Conservation (phyloP, 2,113 vertebrate genomes). For the Bostrychus sinensis region DNA sequence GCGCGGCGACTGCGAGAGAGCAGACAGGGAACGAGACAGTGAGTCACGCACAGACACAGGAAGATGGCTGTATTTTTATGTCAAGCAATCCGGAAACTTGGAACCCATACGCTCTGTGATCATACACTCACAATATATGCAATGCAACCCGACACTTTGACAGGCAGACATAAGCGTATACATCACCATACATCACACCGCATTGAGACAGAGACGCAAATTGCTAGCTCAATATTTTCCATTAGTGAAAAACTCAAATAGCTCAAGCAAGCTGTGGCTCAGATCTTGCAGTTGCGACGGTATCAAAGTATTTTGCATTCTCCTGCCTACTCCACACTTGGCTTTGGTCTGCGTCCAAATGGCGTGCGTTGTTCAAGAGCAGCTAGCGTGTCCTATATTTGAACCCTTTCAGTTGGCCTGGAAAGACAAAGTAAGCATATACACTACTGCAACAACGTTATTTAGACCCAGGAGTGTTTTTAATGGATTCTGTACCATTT, state of each 20-base stretch:
- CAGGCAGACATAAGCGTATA: slow-evolving; percentile 15
- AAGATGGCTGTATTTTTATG: slow-evolving; percentile 15
- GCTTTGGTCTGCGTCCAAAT: slow-evolving; percentile 34
- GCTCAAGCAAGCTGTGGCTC: slow-evolving; percentile 5
- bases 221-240: slow-evolving; percentile 51
- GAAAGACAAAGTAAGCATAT: background rate
- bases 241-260: slow-evolving; percentile 32
- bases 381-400: slow-evolving; percentile 11
- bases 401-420: slow-evolving; percentile 1
- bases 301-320: slow-evolving; percentile 23
- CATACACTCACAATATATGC: slow-evolving; percentile 22
- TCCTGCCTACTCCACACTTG: slow-evolving; percentile 14
- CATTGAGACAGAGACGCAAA: slow-evolving; percentile 48
- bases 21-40: slow-evolving; percentile 31
- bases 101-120: slow-evolving; percentile 5
- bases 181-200: slow-evolving; percentile 48
- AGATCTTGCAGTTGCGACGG: background rate
- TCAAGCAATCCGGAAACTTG: slow-evolving; percentile 11
- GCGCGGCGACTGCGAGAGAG: background rate
- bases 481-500: background rate
- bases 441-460: background rate
- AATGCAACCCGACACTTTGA: slow-evolving; percentile 51
- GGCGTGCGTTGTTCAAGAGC: slow-evolving; percentile 1
- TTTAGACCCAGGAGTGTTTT: too few species aligned
- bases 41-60: slow-evolving; percentile 37